Evolutionary conservation across 2,113 vertebrate genomes (phyloP).

Genomic region (Coryphaenoides rupestris): DNA sequence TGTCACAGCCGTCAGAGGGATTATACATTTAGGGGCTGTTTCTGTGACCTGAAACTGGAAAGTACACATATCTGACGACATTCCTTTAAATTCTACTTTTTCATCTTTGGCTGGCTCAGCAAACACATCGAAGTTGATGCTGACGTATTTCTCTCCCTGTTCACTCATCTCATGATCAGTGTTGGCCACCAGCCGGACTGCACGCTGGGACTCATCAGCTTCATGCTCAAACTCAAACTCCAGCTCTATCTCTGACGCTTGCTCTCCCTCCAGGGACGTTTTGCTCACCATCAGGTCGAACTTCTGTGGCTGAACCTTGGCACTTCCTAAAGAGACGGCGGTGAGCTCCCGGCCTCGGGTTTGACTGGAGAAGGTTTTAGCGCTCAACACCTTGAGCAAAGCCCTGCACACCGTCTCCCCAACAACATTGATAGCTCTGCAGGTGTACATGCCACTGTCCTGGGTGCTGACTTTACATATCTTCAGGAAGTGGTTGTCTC

Average conservation of each 20-base stretch:
- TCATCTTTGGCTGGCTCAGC: conserved; percentile 79
- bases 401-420: conserved; percentile 88
- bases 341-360: conserved; percentile 63
- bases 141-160: conserved; percentile 75
- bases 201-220: conserved; percentile 75
- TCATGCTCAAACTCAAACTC: conserved; percentile 81
- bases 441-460: conserved; percentile 84
- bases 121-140: conserved; percentile 80
- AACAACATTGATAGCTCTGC: conserved; percentile 81
- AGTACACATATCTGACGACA: conserved; percentile 80
- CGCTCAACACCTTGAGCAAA: conserved; percentile 74
- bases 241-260: conserved; percentile 83
- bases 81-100: conserved; percentile 79
- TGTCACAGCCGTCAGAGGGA: conserved; percentile 78
- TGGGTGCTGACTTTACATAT: conserved; percentile 72
- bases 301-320: conserved; percentile 68
- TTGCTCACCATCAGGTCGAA: conserved; percentile 78
- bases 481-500: conserved; percentile 84
- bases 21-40: conserved; percentile 81
- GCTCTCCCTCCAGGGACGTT: conserved; percentile 65
- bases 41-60: conserved; percentile 92
- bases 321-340: conserved; percentile 56
- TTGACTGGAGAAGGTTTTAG: conserved; percentile 59
- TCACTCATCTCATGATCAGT: conserved; percentile 71
- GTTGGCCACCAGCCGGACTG: conserved; percentile 72